These are phyloP conservation scores for Meloidogyne floridensis DNA, from an alignment of 1,140 invertebrate species.

Conservation along the genomic window DNA sequence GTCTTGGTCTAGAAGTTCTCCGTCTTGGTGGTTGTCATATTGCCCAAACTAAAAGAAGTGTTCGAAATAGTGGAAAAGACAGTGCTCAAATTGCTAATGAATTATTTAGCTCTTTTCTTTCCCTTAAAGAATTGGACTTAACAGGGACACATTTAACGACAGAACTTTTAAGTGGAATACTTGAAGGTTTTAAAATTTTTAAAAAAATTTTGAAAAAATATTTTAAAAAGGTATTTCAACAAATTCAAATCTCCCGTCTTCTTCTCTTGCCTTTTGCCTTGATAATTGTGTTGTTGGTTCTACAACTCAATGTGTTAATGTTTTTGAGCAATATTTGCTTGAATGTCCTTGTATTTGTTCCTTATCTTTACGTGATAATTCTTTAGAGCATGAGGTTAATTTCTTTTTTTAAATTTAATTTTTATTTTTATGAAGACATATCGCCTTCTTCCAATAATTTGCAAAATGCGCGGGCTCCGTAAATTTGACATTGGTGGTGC, in stretches of 20 bases:
- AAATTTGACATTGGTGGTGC: constrained; percentile 57
- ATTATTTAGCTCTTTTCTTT: constrained; percentile 50
- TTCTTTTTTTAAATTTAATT: neutral
- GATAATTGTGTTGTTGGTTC: constrained; percentile 35
- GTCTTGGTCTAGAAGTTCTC: constrained; percentile 57
- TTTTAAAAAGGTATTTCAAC: constrained; percentile 32
- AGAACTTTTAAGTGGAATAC: constrained; percentile 57
- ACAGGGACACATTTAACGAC: constrained; percentile 48
- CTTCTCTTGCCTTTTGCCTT: constrained; percentile 17
- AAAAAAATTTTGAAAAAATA: neutral
- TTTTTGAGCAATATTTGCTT: constrained; percentile 50
- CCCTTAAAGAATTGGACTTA: constrained; percentile 40
- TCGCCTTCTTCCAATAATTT: constrained; percentile 25
- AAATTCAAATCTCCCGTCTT: neutral
- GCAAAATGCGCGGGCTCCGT: constrained; percentile 22
- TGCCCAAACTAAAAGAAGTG: neutral
- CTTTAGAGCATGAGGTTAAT: constrained; percentile 51
- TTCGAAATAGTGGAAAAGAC: constrained; percentile 38
- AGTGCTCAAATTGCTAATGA: constrained; percentile 38
- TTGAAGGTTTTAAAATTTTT: constrained; percentile 35
- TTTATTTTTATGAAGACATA: constrained; percentile 14
- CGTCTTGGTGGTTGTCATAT: constrained; percentile 42
- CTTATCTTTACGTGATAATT: constrained; percentile 57
- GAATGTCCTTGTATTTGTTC: constrained; percentile 40
- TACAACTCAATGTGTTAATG: constrained; percentile 40